Evolutionary conservation across 1,140 invertebrate genomes (phyloP).

Genomic region (Drosophila athabasca): DNA sequence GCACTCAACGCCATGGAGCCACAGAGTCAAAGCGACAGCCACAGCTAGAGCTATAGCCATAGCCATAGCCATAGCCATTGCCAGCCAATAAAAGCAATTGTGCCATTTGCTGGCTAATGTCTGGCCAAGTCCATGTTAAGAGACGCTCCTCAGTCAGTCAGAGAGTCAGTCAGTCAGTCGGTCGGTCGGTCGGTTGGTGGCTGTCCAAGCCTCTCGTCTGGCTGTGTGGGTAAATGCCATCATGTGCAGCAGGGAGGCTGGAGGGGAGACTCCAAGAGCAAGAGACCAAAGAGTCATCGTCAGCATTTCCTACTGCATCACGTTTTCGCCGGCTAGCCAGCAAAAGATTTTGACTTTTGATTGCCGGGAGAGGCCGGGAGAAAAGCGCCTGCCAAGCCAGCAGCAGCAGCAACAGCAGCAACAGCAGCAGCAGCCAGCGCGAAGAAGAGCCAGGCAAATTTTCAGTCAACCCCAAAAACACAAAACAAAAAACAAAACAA

Average conservation of each 20-base stretch:
- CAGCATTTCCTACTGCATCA: conserved; percentile 78
- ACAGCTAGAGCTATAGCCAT: conserved; percentile 4
- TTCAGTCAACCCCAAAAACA: conserved; percentile 41
- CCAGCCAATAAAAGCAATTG: conserved; percentile 80
- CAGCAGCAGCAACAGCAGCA: conserved; percentile 28
- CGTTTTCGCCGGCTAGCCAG: conserved; percentile 69
- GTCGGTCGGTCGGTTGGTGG: conserved; percentile 1
- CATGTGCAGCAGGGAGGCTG: conserved; percentile 14
- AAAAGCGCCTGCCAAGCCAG: conserved; percentile 14
- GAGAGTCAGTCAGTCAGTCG: conserved; percentile 19
- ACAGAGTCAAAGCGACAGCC: conserved; percentile 34
- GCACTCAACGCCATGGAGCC: conserved; percentile 36
- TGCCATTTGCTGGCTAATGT: conserved; percentile 73
- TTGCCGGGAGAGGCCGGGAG: conserved; percentile 36
- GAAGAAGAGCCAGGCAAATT: conserved; percentile 41
- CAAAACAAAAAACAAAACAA: background rate
- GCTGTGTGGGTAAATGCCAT: conserved; percentile 53
- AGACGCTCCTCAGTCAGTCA: conserved; percentile 63
- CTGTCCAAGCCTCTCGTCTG: conserved; percentile 43
- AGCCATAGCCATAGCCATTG: conserved; percentile 22
- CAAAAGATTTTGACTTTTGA: conserved; percentile 78
- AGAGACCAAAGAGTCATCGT: conserved; percentile 61
- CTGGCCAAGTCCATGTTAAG: conserved; percentile 65
- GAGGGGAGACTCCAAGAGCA: conserved; percentile 6
- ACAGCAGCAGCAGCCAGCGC: conserved; percentile 44